Evolutionary conservation across 2,113 vertebrate species (phyloP).

Genomic region (Crotalus viridis): DNA sequence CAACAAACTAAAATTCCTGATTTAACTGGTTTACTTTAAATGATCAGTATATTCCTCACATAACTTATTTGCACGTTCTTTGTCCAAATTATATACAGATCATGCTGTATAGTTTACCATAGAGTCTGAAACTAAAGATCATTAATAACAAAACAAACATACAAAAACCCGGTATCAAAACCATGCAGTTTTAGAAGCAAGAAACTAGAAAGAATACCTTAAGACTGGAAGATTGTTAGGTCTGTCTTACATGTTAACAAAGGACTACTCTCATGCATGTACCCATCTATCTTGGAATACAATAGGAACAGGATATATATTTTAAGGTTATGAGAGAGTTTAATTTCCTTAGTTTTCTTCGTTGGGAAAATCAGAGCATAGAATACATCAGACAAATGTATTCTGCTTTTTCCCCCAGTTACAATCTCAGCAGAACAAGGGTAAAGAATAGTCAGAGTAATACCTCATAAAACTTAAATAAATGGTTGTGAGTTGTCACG

Average conservation of each 20-base stretch:
- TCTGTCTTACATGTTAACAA: background rate
- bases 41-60: background rate
- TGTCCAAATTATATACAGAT: background rate
- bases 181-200: background rate
- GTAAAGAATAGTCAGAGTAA: background rate
- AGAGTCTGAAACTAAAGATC: background rate
- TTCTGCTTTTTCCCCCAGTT: background rate
- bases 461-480: background rate
- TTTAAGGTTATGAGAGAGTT: background rate
- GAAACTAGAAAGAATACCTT: background rate
- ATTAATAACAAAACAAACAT: too few relatives aligned
- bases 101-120: background rate
- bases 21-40: background rate
- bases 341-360: background rate
- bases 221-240: background rate
- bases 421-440: background rate
- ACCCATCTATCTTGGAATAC: background rate
- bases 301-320: background rate
- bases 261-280: background rate
- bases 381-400: background rate
- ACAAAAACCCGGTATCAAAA: background rate
- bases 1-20: background rate
- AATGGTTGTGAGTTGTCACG: background rate
- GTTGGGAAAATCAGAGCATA: background rate
- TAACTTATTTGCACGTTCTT: background rate